Evolutionary conservation across 1,140 invertebrate species (phyloP), one percentile per base, ranked within the genome.

Genomic region (Cryptotermes secundus): DNA sequence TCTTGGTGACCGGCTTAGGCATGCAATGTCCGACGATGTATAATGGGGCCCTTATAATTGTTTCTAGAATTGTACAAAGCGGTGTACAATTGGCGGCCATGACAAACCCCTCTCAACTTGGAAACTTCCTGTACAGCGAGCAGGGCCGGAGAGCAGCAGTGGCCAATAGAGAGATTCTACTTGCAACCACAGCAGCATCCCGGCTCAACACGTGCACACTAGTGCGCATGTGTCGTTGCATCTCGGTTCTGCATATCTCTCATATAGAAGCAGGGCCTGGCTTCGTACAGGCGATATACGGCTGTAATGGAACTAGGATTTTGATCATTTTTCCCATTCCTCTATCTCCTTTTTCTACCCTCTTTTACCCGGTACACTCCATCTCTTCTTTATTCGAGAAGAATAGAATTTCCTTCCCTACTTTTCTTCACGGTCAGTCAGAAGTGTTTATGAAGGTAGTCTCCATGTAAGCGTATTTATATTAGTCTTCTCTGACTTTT

Each of bases 371-470:
- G 22, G 12, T 38, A 45, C 38, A 34, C 3, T 81, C 34, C 19
- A 12, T 49, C 81, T n/a, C 38, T 82, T 31, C 26, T 82, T 31
- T 31, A 49, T 24, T 45, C 81, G n/a, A 31, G n/a, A 72, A 26
- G n/a, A 72, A 72, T 72, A n/a, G 59, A 81, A 35, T 38, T 81
- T 38, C 35, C 42, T 81, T 72, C 35, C 31, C 22, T 31, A 34
- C 84, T 38, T 80, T 83, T 85, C 84, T 83, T 53, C 82, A 35
- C 34, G 84, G 84, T 84, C 84, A 84, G 81, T 84, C 80, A 80
- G 59, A 72, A 72, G 84, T 84, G 84, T 81, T 84, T 84, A 84
- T 84, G 84, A 84, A 81, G 34, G 38, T 80, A 45, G 84, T 79
- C 83, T 83, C 16, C 31, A n/a, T 12, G n/a, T 38, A 38, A 45